phyloP scores from a whole-genome alignment of 2,113 vertebrate species.

The Erythrolamprus reginae region DNA sequence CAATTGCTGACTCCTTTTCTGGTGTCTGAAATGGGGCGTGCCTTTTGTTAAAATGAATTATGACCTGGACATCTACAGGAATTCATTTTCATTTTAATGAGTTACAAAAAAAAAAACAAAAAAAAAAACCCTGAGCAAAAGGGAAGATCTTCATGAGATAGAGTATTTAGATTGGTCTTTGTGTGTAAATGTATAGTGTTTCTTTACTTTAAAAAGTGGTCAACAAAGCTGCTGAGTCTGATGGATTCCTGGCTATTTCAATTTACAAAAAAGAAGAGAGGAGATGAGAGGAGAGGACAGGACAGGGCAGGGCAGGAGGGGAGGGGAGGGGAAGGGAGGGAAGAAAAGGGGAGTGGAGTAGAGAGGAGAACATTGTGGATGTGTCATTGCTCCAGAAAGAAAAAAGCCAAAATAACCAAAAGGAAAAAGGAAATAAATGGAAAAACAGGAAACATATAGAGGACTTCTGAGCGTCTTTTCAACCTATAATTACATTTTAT shows the following conservation, averaged over 20 bases:
- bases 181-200: background rate
- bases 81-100: background rate
- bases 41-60: background rate
- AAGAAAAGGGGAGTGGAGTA: no score
- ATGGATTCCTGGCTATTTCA: background rate
- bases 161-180: background rate
- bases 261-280: background rate
- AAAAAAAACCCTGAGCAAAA: background rate
- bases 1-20: background rate
- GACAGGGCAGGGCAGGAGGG: no score
- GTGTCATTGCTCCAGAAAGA: background rate
- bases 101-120: no score
- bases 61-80: background rate
- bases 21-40: background rate
- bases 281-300: no score
- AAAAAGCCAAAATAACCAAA: no score
- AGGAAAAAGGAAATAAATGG: no score
- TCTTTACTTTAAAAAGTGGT: background rate
- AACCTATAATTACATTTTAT: no score
- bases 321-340: no score
- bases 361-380: no score
- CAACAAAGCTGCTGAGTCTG: background rate
- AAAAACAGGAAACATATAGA: no score
- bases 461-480: no score
- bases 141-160: background rate